Evolutionary conservation across 1,140 invertebrate genomes (phyloP).

Genomic region (Nasonia longicornis): DNA sequence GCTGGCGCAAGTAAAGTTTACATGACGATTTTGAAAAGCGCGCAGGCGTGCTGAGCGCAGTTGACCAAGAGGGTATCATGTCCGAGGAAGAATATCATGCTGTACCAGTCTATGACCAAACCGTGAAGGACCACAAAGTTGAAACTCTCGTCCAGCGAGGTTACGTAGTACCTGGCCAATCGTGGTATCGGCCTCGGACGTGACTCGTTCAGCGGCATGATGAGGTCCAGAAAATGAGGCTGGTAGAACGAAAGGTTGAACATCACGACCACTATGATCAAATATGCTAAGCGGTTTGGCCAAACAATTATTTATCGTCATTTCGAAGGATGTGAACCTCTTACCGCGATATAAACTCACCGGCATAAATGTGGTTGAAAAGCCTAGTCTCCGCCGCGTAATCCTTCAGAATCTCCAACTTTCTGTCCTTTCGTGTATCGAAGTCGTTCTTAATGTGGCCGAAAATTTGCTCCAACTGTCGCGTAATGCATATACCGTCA

Average conservation of each 20-base stretch:
- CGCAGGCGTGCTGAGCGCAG: slow-evolving; percentile 1
- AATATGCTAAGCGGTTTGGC: not conserved
- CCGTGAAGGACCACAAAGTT: not conserved
- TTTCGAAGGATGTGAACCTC: too few species aligned
- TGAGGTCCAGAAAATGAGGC: not conserved
- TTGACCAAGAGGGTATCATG: not conserved
- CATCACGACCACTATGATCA: not conserved
- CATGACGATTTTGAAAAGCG: not conserved
- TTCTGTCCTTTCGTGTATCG: not conserved
- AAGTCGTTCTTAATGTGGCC: not conserved
- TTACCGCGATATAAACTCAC: not conserved
- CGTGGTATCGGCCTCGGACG: not conserved
- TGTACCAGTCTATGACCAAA: not conserved
- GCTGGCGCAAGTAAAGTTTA: not conserved
- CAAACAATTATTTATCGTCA: not conserved
- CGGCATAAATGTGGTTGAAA: not conserved
- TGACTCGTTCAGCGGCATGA: not conserved
- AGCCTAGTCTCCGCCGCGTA: not conserved
- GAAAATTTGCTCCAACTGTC: not conserved
- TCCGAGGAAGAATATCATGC: not conserved
- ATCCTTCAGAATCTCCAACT: not conserved
- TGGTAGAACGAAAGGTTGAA: not conserved
- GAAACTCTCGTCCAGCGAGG: not conserved
- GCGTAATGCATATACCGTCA: not conserved
- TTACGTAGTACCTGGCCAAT: not conserved